Evolutionary conservation across 2,113 vertebrate species (phyloP).

Genomic region (Calyptomena viridis): DNA sequence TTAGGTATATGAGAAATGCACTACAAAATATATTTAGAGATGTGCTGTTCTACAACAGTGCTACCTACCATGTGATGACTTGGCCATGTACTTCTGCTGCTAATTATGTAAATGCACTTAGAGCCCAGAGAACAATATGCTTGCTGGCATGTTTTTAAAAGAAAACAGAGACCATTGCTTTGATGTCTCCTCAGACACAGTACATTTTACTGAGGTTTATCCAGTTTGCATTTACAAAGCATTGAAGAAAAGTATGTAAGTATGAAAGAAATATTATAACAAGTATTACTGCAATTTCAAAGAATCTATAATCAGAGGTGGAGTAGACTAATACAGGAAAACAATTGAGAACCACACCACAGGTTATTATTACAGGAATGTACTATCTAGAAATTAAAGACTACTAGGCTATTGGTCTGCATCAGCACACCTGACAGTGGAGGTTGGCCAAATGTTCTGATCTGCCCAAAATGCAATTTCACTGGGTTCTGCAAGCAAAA

Average conservation of each 20-base stretch:
- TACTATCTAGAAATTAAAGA: slow-evolving; percentile 1
- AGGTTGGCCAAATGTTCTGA: neutral
- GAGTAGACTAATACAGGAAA: neutral
- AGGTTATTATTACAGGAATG: neutral
- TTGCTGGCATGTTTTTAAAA: neutral
- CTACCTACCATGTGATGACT: neutral
- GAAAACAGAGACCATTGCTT: neutral
- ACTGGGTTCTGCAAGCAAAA: neutral
- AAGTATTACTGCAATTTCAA: neutral
- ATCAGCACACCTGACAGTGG: neutral
- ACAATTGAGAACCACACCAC: neutral
- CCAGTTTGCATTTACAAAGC: neutral
- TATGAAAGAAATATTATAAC: neutral
- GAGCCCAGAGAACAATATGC: neutral
- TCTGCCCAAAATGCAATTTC: neutral
- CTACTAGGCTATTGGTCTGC: neutral
- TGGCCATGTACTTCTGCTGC: neutral
- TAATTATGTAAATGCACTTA: neutral
- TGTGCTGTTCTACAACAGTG: neutral
- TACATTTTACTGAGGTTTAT: neutral
- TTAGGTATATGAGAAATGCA: neutral
- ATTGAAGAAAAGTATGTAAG: neutral
- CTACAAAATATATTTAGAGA: neutral
- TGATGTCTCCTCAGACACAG: neutral
- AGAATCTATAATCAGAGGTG: neutral